Percentiles rank a stretch among this genome's conserved stretches.
These are phyloP conservation scores for Prionace glauca DNA, from an alignment of 2,797 vertebrate genomes.

Conservation along the genomic window DNA sequence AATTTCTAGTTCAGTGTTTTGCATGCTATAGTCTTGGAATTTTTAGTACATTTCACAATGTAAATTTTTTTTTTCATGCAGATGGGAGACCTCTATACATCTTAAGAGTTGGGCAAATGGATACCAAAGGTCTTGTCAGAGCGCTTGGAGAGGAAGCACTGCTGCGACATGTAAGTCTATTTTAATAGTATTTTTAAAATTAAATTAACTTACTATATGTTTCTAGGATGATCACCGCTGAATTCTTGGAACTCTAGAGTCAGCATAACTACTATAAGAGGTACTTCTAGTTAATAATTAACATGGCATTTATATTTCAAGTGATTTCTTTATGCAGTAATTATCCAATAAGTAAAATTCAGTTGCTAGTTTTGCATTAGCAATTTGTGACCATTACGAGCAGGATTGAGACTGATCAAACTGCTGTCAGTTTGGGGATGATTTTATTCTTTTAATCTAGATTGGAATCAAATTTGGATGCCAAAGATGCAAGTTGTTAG, in stretches of 20 bases:
- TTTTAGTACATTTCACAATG: background rate
- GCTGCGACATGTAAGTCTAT: slow-evolving; percentile 80
- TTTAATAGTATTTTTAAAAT: background rate
- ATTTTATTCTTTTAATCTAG: background rate
- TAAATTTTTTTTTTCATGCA: slow-evolving; percentile 44
- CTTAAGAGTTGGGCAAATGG: slow-evolving; percentile 95
- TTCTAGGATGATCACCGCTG: background rate
- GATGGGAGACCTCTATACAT: slow-evolving; percentile 92
- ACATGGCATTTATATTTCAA: background rate
- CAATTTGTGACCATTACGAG: background rate
- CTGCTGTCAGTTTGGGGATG: background rate
- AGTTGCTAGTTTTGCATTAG: background rate
- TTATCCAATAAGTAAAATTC: background rate
- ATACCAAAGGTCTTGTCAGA: slow-evolving; percentile 91
- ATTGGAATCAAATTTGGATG: background rate
- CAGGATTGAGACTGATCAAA: background rate
- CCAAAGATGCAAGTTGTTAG: background rate
- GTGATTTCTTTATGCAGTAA: background rate
- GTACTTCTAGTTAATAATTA: background rate
- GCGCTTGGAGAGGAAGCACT: slow-evolving; percentile 94
- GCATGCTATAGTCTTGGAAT: background rate
- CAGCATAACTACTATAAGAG: background rate
- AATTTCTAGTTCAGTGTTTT: background rate
- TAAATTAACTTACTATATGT: background rate
- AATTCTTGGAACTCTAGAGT: background rate